Evolutionary conservation across 2,888 invertebrate genomes (phyloP), one percentile per base, ranked within the genome.

Genomic region (Trichogramma evanescens): DNA sequence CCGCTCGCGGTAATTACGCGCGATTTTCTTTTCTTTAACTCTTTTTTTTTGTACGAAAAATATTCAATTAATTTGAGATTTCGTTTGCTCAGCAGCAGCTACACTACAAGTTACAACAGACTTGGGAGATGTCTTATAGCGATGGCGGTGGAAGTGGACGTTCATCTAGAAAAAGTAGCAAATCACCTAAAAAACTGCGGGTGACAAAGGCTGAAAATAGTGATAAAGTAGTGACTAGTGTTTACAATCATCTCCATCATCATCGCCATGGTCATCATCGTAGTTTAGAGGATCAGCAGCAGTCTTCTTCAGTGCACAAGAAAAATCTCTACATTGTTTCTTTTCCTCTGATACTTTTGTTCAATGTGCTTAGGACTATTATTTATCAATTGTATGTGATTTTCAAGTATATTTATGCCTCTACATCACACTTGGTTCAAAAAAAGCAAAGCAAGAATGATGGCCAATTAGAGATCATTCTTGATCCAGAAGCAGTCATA

Each of bases 241-340:
- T 76, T 56, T 74, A 67, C 56, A 73, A 72, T 61, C 68, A 63
- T 50, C 71, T 68, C 54, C 72, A 73, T 56, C 72, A 73, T 60
- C 71, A 70, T 62, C 73, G 69, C 49, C 67, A 69, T 50, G 67
- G 70, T 57, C 69, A 69, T 71, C 68, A 72, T 62, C 70, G 71
- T 39, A 71, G 69, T 55, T 63, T 69, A 40, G 75, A 76, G 73
- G 83, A 80, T 65, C 78, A 84, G 75, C 85, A 85, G 75, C 84
- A 86, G 73, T 26, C 26, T 26, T 26, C 26, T 26, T 90, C 91
- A 61, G 89, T 92, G 73, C 92, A 92, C 80, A 91, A 92, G 80
- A 85, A 89, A 79, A 93, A 92, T 80, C 84, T 93, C 72, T 91
- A 92, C 79, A 85, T 91, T 77, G 91, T 92, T 80, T 92, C 92